phyloP scores from a whole-genome alignment of 1,140 invertebrate species.

The Tetramorium parvispinum region DNA sequence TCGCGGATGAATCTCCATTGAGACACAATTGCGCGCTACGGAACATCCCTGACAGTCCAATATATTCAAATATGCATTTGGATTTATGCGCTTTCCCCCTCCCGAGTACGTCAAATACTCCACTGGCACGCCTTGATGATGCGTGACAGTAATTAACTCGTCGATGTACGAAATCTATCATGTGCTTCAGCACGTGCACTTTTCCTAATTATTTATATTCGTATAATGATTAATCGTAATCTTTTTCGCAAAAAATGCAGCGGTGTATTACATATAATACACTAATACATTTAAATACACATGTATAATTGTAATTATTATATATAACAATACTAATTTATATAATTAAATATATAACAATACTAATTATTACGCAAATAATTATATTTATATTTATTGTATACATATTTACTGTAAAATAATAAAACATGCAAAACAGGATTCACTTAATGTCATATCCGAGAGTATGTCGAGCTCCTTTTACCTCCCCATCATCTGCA shows the following conservation, averaged over 20 bases:
- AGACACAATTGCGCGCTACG: constrained; percentile 25
- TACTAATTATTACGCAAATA: background rate
- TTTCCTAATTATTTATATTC: background rate
- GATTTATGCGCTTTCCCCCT: constrained; percentile 37
- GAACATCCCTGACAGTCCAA: constrained; percentile 33
- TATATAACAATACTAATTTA: no score
- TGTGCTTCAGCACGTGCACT: background rate
- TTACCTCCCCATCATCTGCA: background rate
- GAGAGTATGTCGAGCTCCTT: background rate
- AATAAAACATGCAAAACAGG: background rate
- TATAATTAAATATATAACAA: background rate
- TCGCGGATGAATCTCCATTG: constrained; percentile 47
- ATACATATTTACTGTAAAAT: background rate
- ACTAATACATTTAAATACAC: background rate
- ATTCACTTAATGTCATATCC: background rate
- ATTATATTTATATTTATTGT: background rate
- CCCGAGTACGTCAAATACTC: background rate
- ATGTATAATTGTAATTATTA: background rate
- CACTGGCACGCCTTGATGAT: background rate
- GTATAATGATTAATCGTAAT: background rate
- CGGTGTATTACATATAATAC: background rate
- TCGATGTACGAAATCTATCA: background rate
- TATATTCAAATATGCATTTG: constrained; percentile 51
- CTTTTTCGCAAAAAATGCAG: background rate
- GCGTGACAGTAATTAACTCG: background rate